Conservation (phyloP, 92 coral and sea anemone species). For the Umimayanthus kanabou region DNA sequence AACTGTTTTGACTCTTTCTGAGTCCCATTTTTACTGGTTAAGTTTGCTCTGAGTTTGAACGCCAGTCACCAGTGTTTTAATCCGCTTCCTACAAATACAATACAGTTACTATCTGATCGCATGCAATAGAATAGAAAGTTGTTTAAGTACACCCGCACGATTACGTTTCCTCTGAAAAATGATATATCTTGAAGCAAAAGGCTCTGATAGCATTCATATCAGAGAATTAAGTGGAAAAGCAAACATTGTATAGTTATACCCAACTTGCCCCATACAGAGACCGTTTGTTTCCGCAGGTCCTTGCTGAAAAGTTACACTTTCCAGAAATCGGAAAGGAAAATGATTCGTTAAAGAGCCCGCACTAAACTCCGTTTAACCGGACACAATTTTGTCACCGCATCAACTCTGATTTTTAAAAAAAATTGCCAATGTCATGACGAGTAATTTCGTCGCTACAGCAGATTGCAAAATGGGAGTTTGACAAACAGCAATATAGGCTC, state of each 20-base stretch:
- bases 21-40: neutral
- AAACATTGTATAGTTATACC: neutral
- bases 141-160: neutral
- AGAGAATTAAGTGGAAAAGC: neutral
- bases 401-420: too few species aligned
- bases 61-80: neutral
- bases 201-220: neutral
- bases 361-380: neutral
- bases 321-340: neutral
- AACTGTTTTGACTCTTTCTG: neutral
- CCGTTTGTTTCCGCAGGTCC: neutral
- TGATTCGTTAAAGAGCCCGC: neutral
- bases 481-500: neutral
- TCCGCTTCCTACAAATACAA: neutral
- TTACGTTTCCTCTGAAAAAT: neutral
- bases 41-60: neutral
- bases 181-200: neutral
- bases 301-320: neutral
- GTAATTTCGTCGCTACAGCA: neutral
- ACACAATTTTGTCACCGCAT: neutral
- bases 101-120: neutral
- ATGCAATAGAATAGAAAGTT: neutral
- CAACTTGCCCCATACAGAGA: slow-evolving; percentile 22
- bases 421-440: neutral
- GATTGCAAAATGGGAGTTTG: neutral